Conservation (phyloP, 2,113 vertebrate genomes). For the Lathamus discolor region DNA sequence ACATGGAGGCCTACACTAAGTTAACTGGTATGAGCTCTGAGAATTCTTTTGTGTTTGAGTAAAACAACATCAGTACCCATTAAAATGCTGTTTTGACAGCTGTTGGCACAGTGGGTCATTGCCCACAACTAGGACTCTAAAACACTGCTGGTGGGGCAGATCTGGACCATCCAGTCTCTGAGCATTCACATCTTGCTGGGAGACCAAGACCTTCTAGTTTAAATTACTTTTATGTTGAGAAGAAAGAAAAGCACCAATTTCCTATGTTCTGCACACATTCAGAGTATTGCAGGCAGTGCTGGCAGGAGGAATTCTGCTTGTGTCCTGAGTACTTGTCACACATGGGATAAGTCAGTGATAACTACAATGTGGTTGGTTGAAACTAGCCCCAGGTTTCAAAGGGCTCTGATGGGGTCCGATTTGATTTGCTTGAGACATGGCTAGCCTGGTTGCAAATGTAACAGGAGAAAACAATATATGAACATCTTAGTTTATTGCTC, state of each 20-base stretch:
- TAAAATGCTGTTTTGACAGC: neutral
- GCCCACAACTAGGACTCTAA: neutral
- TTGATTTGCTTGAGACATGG: neutral
- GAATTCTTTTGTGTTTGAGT: neutral
- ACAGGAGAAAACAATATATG: neutral
- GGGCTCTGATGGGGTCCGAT: neutral
- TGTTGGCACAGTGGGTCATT: neutral
- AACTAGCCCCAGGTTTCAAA: neutral
- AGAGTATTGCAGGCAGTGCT: neutral
- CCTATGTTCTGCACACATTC: rapidly evolving
- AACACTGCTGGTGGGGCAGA: neutral
- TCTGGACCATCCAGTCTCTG: neutral
- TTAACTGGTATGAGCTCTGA: slow-evolving; percentile 82
- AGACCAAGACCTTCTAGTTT: neutral
- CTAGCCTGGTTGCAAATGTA: neutral
- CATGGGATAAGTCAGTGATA: neutral
- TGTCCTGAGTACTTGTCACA: neutral
- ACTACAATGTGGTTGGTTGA: neutral
- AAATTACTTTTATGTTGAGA: neutral
- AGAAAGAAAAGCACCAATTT: neutral
- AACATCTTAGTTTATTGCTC: neutral
- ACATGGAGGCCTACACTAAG: slow-evolving; percentile 94
- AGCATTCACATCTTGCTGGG: neutral
- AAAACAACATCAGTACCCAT: neutral
- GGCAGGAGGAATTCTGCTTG: neutral